Conservation (phyloP, 2,888 invertebrate species). For the Coecobrya sp. region DNA sequence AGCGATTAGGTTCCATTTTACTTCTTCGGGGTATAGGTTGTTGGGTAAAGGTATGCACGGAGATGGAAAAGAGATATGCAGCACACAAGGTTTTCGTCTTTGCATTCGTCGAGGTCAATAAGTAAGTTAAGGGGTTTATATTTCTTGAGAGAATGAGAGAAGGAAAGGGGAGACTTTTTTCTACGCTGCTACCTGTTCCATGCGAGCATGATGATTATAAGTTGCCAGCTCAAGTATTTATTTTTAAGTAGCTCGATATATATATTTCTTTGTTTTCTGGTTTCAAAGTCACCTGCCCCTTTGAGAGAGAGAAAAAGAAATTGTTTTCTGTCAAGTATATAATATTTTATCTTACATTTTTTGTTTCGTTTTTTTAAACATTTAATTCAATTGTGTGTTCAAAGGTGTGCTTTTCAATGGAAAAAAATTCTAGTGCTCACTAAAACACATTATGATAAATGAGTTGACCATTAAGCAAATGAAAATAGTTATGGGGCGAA, state of each 20-base stretch:
- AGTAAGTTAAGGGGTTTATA: conserved; percentile 18
- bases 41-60: conserved; percentile 27
- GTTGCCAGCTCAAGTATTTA: not conserved
- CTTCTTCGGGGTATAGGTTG: conserved; percentile 54
- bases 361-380: conserved; percentile 10
- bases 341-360: conserved; percentile 33
- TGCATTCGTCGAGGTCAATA: conserved; percentile 55
- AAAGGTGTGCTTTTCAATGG: not conserved
- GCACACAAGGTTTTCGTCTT: too few relatives aligned
- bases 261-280: not conserved
- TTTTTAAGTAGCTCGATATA: not conserved
- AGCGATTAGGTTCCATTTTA: conserved; percentile 23
- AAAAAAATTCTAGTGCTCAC: not conserved
- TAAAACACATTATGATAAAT: conserved; percentile 63
- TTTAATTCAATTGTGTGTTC: conserved; percentile 60
- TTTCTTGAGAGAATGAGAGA: not conserved
- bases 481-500: conserved; percentile 48
- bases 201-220: not conserved
- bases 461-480: conserved; percentile 66
- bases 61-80: conserved; percentile 28
- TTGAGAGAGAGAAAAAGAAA: not conserved
- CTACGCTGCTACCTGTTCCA: conserved; percentile 42
- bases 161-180: conserved; percentile 3
- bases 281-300: conserved; percentile 59
- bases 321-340: conserved; percentile 54